Percentiles rank a stretch among this genome's conserved stretches.
phyloP scores from a whole-genome alignment of 1,140 invertebrate genomes.

The Delia radicum region DNA sequence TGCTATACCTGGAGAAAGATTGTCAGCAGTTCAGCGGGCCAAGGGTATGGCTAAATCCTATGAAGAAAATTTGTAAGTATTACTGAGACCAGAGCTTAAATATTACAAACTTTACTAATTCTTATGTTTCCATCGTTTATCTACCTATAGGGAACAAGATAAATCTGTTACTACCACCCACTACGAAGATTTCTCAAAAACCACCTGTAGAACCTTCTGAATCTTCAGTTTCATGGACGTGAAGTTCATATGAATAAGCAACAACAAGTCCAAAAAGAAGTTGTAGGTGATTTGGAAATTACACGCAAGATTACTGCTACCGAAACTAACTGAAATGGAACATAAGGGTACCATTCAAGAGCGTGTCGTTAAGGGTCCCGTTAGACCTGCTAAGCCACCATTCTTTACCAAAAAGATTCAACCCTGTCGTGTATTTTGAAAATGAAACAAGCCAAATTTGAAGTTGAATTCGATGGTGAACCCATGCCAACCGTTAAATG shows the following conservation, averaged over 20 bases:
- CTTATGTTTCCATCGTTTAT: background rate
- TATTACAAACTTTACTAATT: background rate
- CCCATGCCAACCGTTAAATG: slow-evolving; percentile 88
- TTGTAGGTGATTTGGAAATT: slow-evolving; percentile 82
- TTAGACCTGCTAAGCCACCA: slow-evolving; percentile 80
- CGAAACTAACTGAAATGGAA: slow-evolving; percentile 86
- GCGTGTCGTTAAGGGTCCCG: slow-evolving; percentile 78
- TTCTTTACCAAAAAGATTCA: slow-evolving; percentile 96
- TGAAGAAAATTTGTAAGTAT: slow-evolving; percentile 78
- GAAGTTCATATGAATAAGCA: slow-evolving; percentile 85
- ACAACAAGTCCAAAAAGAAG: slow-evolving; percentile 88
- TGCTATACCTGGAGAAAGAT: slow-evolving; percentile 82
- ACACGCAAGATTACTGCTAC: slow-evolving; percentile 91
- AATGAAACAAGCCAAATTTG: slow-evolving; percentile 92
- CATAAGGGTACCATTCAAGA: slow-evolving; percentile 87
- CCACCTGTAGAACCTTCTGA: slow-evolving; percentile 71
- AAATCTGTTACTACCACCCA: slow-evolving; percentile 57
- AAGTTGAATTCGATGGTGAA: slow-evolving; percentile 92
- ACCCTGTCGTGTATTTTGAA: slow-evolving; percentile 88
- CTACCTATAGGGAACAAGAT: slow-evolving; percentile 58
- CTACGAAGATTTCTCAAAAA: slow-evolving; percentile 57
- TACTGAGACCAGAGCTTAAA: background rate
- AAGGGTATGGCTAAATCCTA: slow-evolving; percentile 85
- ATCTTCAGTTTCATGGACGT: slow-evolving; percentile 80
- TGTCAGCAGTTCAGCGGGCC: slow-evolving; percentile 70